Conservation (phyloP, 2,797 vertebrate genomes). For the Sorex maritimensis region DNA sequence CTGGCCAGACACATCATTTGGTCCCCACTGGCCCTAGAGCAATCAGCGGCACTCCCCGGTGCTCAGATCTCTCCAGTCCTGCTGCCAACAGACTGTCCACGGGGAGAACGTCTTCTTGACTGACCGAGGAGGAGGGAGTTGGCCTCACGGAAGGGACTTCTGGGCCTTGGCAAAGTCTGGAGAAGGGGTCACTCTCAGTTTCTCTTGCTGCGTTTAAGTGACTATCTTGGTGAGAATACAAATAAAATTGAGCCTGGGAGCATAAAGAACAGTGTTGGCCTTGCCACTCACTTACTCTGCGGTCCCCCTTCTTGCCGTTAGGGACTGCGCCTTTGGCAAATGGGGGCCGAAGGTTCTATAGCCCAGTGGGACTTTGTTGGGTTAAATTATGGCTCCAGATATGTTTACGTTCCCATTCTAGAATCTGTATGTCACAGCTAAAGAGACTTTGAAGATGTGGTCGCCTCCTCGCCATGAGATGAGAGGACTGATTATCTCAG, state of each 20-base stretch:
- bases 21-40: background rate
- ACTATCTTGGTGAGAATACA: background rate
- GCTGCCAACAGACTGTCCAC: background rate
- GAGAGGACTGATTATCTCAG: background rate
- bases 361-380: background rate
- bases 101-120: background rate
- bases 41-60: background rate
- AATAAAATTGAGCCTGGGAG: background rate
- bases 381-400: background rate
- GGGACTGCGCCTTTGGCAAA: background rate
- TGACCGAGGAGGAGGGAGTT: background rate
- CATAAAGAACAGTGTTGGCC: background rate
- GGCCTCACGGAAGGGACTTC: background rate
- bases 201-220: background rate
- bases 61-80: background rate
- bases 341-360: background rate
- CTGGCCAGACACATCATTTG: constrained; percentile 42
- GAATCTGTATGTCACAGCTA: background rate
- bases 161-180: background rate
- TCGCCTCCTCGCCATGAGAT: background rate
- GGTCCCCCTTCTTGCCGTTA: background rate
- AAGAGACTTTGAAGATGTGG: background rate
- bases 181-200: background rate
- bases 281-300: background rate
- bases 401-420: background rate